Percentiles rank a stretch among this genome's conserved stretches.
Conservation (phyloP, 2,113 vertebrate species). For the Actinemys pallida region DNA sequence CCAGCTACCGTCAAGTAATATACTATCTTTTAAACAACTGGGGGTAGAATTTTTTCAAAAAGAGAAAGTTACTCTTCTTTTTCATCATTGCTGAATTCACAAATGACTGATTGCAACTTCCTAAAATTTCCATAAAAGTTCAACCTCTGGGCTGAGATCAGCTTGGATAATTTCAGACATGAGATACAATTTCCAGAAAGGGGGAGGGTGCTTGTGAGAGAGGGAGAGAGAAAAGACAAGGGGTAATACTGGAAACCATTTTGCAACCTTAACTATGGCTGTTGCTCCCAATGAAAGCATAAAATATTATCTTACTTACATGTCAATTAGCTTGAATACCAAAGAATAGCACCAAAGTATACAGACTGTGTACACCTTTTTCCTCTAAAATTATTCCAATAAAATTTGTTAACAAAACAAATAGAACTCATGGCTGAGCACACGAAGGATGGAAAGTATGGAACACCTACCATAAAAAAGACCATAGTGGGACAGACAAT, state of each 20-base stretch:
- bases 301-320: not conserved
- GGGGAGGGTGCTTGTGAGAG: not conserved
- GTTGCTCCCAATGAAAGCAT: not conserved
- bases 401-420: not conserved
- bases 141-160: not conserved
- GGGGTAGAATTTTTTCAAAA: not conserved
- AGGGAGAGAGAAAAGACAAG: no score
- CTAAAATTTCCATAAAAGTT: not conserved
- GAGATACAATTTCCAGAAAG: not conserved
- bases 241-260: not conserved
- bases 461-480: not conserved
- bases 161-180: not conserved
- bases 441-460: not conserved
- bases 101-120: not conserved
- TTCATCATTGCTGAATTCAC: not conserved
- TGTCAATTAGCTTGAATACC: not conserved
- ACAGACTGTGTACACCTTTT: not conserved
- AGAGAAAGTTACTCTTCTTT: not conserved
- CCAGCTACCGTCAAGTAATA: rapidly evolving
- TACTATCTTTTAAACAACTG: rapidly evolving
- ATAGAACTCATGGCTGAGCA: not conserved
- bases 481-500: not conserved
- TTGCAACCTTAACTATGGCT: slow-evolving; percentile 4
- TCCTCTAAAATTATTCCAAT: not conserved
- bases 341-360: not conserved